These are phyloP conservation scores for Athripsodes cinereus DNA, from an alignment of 2,888 invertebrate species.

Conservation along the genomic window DNA sequence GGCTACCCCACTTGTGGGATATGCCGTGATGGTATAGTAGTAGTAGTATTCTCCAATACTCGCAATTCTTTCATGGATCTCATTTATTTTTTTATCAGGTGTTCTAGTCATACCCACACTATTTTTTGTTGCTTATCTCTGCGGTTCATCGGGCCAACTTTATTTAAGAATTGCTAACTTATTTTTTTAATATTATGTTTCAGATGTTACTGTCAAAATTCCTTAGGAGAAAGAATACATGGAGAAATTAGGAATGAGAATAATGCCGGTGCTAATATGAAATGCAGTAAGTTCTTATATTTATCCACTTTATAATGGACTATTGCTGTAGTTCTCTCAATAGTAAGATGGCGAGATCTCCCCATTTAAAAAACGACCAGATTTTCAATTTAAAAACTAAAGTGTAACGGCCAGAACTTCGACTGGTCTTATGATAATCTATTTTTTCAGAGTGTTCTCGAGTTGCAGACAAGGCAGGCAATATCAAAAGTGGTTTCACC, in stretches of 20 bases:
- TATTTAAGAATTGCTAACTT: not conserved
- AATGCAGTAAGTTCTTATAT: conserved; percentile 48
- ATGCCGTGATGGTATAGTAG: not conserved
- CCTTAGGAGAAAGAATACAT: conserved; percentile 57
- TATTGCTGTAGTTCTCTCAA: too few relatives aligned
- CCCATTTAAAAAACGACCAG: too few relatives aligned
- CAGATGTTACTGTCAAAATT: conserved; percentile 61
- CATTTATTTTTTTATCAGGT: too few relatives aligned
- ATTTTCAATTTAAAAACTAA: too few relatives aligned
- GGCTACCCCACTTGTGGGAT: too few relatives aligned
- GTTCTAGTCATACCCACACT: not conserved
- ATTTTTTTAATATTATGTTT: conserved; percentile 23
- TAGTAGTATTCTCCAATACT: too few relatives aligned
- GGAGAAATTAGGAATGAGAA: conserved; percentile 54
- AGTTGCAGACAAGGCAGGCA: conserved; percentile 43
- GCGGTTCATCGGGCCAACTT: too few relatives aligned
- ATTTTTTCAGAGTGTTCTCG: conserved; percentile 55
- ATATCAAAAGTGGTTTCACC: conserved; percentile 36
- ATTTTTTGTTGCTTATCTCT: not conserved
- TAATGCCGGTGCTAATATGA: conserved; percentile 41
- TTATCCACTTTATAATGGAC: not conserved
- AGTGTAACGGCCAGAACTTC: too few relatives aligned
- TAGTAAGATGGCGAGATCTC: too few relatives aligned
- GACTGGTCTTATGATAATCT: too few relatives aligned
- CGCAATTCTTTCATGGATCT: too few relatives aligned